Evolutionary conservation across 1,140 invertebrate species (phyloP).

Genomic region (Mycetomoellerius zeteki): DNA sequence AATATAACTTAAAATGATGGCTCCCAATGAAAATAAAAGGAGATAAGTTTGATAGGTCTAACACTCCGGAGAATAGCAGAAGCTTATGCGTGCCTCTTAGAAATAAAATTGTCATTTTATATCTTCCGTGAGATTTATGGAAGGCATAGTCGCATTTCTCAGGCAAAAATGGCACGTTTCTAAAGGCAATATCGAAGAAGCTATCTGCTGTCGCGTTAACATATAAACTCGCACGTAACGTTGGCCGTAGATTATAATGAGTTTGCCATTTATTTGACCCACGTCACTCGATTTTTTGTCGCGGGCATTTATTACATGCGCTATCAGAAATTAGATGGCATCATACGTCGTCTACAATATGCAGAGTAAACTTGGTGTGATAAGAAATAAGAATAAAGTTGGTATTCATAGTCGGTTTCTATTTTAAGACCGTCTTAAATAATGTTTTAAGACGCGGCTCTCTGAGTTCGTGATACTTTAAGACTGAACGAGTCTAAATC

Average conservation of each 20-base stretch:
- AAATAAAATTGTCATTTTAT: conserved; percentile 15
- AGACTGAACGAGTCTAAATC: no score
- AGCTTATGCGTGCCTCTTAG: not conserved
- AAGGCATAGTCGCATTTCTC: not conserved
- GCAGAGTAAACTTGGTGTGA: no score
- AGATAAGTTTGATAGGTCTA: no score
- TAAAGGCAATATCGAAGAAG: not conserved
- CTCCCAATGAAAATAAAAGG: not conserved
- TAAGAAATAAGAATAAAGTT: no score
- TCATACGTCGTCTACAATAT: no score
- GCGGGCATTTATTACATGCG: not conserved
- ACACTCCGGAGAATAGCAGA: not conserved
- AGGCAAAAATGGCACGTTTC: not conserved
- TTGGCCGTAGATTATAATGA: not conserved
- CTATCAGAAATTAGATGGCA: not conserved
- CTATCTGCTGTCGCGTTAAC: not conserved
- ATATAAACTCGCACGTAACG: not conserved
- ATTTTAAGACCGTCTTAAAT: no score
- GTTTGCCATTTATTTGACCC: not conserved
- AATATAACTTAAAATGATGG: not conserved
- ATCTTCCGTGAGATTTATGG: not conserved
- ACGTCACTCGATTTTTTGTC: not conserved
- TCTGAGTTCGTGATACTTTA: no score
- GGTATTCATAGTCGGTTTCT: no score
- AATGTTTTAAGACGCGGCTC: no score